phyloP scores from a whole-genome alignment of 1,140 invertebrate species.

The Danaus plexippus region DNA sequence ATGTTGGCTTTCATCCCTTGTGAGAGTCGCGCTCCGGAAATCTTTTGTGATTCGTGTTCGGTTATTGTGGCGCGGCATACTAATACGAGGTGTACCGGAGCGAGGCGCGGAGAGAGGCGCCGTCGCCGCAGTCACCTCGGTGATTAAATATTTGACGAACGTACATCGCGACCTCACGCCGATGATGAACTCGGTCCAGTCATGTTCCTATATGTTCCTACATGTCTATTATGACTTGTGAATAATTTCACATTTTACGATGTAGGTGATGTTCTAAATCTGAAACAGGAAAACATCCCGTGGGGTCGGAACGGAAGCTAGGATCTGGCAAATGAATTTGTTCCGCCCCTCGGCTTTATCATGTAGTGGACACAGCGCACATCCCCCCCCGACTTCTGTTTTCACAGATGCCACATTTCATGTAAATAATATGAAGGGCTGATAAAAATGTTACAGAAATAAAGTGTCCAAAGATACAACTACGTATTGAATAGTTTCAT shows the following conservation, averaged over 20 bases:
- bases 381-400: constrained; percentile 23
- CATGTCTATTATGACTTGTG: no score
- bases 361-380: constrained; percentile 33
- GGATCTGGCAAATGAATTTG: constrained; percentile 43
- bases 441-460: no score
- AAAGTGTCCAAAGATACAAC: no score
- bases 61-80: constrained; percentile 66
- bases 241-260: no score
- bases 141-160: constrained; percentile 43
- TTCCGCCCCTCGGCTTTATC: constrained; percentile 37
- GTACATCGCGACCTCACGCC: constrained; percentile 29
- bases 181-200: constrained; percentile 23
- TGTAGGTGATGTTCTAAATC: no score
- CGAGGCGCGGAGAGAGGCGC: constrained; percentile 11
- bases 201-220: background rate
- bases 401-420: no score
- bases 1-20: constrained; percentile 69
- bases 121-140: no score
- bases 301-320: constrained; percentile 15
- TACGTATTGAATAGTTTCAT: no score
- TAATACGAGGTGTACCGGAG: constrained; percentile 57
- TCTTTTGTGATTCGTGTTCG: constrained; percentile 69
- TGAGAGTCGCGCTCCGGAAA: constrained; percentile 67
- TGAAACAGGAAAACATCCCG: background rate
- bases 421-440: no score